A percentile compares a stretch with the other conserved stretches of the same genome.
Evolutionary conservation across 2,888 invertebrate species (phyloP).

Genomic region (Drosophila crucigera): DNA sequence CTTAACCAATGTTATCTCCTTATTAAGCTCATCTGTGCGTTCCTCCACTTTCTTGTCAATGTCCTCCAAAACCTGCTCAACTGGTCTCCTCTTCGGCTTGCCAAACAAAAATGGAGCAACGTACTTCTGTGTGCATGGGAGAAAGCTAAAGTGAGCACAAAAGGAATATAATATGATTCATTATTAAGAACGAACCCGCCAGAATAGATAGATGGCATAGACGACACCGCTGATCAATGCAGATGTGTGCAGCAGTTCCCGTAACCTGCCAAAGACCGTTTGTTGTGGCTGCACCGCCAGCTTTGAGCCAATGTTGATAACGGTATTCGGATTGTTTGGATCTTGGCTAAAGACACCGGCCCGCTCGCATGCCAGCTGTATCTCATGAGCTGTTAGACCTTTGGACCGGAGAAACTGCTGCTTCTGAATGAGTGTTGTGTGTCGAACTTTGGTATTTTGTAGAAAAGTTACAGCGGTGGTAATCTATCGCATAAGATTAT

Average conservation of each 20-base stretch:
- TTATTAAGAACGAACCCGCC: constrained; percentile 88
- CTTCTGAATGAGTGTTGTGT: constrained; percentile 91
- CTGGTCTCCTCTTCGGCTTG: constrained; percentile 88
- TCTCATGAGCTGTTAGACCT: constrained; percentile 91
- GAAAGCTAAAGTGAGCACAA: neutral
- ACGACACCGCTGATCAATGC: constrained; percentile 91
- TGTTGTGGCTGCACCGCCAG: constrained; percentile 72
- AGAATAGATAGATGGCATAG: constrained; percentile 92
- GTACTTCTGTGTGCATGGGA: constrained; percentile 86
- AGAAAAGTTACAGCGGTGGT: constrained; percentile 94
- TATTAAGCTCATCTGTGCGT: constrained; percentile 88
- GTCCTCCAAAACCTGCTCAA: constrained; percentile 89
- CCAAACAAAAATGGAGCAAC: constrained; percentile 90
- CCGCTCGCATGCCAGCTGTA: constrained; percentile 90
- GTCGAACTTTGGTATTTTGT: constrained; percentile 92
- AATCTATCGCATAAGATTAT: constrained; percentile 87
- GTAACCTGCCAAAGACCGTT: constrained; percentile 86
- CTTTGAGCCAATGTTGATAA: constrained; percentile 83
- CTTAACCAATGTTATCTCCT: constrained; percentile 89
- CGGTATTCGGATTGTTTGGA: constrained; percentile 81
- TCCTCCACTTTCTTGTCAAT: constrained; percentile 89
- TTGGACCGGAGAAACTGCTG: constrained; percentile 92
- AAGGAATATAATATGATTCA: neutral
- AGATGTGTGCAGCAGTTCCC: constrained; percentile 90
- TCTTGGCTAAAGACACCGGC: constrained; percentile 86